Conservation (phyloP, 2,888 invertebrate species). For the Nemotelus pantherinus region DNA sequence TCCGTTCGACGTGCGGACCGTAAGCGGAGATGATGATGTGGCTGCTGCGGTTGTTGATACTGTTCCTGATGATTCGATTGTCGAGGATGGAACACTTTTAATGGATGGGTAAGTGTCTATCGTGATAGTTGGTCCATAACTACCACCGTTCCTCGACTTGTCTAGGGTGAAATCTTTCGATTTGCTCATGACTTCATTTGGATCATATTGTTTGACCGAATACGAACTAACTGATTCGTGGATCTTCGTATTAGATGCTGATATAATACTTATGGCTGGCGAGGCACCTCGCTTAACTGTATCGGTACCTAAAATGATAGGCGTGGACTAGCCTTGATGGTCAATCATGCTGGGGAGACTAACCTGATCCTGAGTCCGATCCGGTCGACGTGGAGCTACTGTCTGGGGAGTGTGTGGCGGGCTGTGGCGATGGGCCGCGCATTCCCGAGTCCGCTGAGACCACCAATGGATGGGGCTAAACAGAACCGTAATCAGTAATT, state of each 20-base stretch:
- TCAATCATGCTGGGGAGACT: not conserved
- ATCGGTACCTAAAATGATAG: constrained; percentile 60
- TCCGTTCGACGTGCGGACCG: constrained; percentile 55
- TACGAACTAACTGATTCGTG: constrained; percentile 63
- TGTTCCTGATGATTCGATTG: constrained; percentile 52
- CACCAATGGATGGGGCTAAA: constrained; percentile 65
- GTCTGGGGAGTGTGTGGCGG: constrained; percentile 86
- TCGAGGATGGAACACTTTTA: constrained; percentile 48
- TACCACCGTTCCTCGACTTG: constrained; percentile 45
- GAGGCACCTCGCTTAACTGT: constrained; percentile 65
- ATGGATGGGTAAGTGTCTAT: constrained; percentile 47
- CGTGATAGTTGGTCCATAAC: constrained; percentile 52
- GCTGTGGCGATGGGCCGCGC: constrained; percentile 71
- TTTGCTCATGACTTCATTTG: constrained; percentile 43
- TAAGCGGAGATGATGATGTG: constrained; percentile 52
- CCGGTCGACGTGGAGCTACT: constrained; percentile 85
- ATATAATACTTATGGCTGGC: constrained; percentile 57
- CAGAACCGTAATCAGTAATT: not conserved
- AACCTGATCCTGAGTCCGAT: constrained; percentile 79
- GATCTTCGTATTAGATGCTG: constrained; percentile 61
- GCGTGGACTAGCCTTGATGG: too few species aligned
- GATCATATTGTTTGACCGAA: constrained; percentile 57
- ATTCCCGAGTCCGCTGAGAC: constrained; percentile 71
- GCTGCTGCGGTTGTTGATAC: constrained; percentile 51
- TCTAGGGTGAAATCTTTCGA: constrained; percentile 48